phyloP scores from a whole-genome alignment of 2,113 vertebrate genomes.

The Myrmecophaga tridactyla region DNA sequence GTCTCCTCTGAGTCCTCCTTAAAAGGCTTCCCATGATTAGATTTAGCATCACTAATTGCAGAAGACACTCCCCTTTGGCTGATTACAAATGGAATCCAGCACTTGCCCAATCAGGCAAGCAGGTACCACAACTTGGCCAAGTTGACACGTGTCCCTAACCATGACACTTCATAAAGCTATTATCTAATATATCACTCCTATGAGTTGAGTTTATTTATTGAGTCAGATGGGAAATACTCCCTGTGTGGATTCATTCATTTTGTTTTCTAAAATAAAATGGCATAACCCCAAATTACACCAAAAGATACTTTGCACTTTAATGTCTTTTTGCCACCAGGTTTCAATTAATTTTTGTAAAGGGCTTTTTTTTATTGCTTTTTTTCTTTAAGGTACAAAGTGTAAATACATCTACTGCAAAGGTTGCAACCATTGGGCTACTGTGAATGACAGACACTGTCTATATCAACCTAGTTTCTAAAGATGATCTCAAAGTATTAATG shows the following conservation, averaged over 20 bases:
- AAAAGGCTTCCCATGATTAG: too few relatives aligned
- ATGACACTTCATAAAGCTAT: not conserved
- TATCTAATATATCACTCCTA: not conserved
- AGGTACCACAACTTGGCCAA: too few relatives aligned
- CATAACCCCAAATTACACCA: not conserved
- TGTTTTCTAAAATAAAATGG: constrained; percentile 29
- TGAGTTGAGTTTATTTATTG: constrained; percentile 24
- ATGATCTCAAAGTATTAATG: not conserved
- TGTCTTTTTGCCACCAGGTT: constrained; percentile 38
- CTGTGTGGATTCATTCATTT: not conserved
- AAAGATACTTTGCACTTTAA: constrained; percentile 10
- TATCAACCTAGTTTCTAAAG: constrained; percentile 13
- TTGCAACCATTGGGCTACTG: not conserved
- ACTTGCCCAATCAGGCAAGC: too few relatives aligned
- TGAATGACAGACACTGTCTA: not conserved
- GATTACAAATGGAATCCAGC: too few relatives aligned
- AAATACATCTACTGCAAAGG: not conserved
- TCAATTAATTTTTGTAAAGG: constrained; percentile 41
- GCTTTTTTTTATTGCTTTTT: not conserved
- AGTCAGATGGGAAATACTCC: not conserved
- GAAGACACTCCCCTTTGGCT: too few relatives aligned
- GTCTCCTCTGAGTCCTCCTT: too few relatives aligned
- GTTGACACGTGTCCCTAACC: too few relatives aligned
- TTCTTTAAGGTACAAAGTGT: not conserved
- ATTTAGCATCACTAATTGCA: too few relatives aligned